Evolutionary conservation across 2,888 invertebrate species (phyloP).

Genomic region (Parelbella ahira): DNA sequence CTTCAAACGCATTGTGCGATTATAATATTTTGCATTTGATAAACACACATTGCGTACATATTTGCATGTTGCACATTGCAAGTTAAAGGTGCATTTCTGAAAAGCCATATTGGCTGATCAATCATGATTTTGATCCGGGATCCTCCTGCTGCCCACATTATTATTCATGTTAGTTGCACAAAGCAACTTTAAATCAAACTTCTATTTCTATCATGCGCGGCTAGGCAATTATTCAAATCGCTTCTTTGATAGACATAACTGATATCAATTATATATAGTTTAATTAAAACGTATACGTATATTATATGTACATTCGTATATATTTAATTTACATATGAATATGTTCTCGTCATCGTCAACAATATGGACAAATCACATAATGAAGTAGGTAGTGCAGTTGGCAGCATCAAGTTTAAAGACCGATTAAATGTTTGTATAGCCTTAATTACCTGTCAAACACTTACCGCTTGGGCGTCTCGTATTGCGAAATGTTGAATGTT

Average conservation of each 20-base stretch:
- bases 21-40: slow-evolving; percentile 45
- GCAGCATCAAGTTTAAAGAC: slow-evolving; percentile 60
- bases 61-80: slow-evolving; percentile 35
- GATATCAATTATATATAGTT: too few species aligned
- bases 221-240: slow-evolving; percentile 17
- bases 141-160: slow-evolving; percentile 9
- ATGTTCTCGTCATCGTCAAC: too few species aligned
- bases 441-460: slow-evolving; percentile 69
- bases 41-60: slow-evolving; percentile 53
- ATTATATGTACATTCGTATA: too few species aligned
- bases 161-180: slow-evolving; percentile 16
- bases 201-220: slow-evolving; percentile 13
- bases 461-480: slow-evolving; percentile 36
- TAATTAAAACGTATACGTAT: too few species aligned
- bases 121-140: slow-evolving; percentile 29
- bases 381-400: slow-evolving; percentile 22
- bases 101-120: slow-evolving; percentile 31
- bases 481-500: slow-evolving; percentile 62
- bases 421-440: slow-evolving; percentile 63
- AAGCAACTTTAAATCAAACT: slow-evolving; percentile 24
- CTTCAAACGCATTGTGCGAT: slow-evolving; percentile 12
- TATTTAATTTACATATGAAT: too few species aligned
- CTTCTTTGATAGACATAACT: slow-evolving; percentile 8
- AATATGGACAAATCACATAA: too few species aligned
- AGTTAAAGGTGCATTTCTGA: slow-evolving; percentile 32